phyloP scores from a whole-genome alignment of 2,113 vertebrate species.

The Otis tarda region DNA sequence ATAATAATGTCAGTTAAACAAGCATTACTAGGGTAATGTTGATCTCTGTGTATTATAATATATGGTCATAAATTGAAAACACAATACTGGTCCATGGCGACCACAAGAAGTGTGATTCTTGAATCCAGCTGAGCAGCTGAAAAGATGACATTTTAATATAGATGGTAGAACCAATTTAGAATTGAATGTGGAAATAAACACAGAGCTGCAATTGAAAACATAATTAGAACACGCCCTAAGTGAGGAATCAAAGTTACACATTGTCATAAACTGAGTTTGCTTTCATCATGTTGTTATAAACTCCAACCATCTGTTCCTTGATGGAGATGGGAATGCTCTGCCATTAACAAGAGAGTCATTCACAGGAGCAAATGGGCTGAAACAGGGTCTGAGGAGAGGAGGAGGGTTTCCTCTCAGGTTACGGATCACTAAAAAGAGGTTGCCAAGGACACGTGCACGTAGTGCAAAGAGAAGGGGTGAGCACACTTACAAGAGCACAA shows the following conservation, averaged over 20 bases:
- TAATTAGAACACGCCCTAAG: background rate
- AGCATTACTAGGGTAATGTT: background rate
- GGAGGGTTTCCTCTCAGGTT: background rate
- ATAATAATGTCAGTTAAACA: background rate
- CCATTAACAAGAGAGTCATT: background rate
- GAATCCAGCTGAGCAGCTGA: background rate
- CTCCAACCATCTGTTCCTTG: background rate
- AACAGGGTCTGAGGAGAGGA: background rate
- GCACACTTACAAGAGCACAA: background rate
- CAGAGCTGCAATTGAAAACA: background rate
- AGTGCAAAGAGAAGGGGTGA: background rate
- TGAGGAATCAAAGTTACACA: background rate
- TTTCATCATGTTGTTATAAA: background rate
- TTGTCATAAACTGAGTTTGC: background rate
- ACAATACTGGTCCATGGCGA: background rate
- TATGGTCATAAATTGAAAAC: background rate
- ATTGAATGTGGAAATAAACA: background rate
- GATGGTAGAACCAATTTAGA: background rate
- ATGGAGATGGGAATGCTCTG: background rate
- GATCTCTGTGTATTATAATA: background rate
- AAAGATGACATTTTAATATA: background rate
- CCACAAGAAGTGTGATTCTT: background rate
- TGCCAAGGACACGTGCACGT: background rate
- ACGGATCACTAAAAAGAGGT: background rate
- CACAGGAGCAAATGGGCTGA: background rate